Evolutionary conservation across 92 coral and sea anemone species (phyloP), one percentile per base, ranked within the genome.

Genomic region (Virgularia gustaviana): DNA sequence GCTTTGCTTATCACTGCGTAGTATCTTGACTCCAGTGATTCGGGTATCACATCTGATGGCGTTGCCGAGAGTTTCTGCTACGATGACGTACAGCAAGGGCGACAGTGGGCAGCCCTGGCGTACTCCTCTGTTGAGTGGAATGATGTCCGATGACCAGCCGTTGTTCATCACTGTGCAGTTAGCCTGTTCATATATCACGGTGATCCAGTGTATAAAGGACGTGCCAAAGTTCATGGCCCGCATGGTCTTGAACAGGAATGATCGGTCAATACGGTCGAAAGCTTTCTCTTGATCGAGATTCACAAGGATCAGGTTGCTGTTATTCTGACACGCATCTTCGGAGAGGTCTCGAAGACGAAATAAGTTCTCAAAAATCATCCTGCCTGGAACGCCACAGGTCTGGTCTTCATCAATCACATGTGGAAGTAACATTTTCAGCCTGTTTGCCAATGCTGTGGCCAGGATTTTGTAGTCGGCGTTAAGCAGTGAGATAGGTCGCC

Each of bases 221-320:
- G 63, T 77, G 24, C 71, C 83, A 8, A 68, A 78, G 25, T 70
- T 58, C 16, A 78, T 24, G 8, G 0, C 39, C 7, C 7, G 2
- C 4, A 78, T 22, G 16, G 49, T 60, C 0, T 29, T 31, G 5
- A 42, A 51, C 0, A 68, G 52, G 59, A 68, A 78, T 1, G 3
- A 1, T 15, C 54, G 62, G 28, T 78, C 36, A 9, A 78, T 78
- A 0, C 71, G 25, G 23, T 78, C 72, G 25, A 78, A 78, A 15
- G 83, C 78, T 54, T 78, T 78, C 23, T 78, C 82, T 10, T 78
- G 71, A 34, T 78, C 77, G 0, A 78, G 31, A 8, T 32, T 70
- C 0, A 78, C 24, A 0, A 78, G 32, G 0, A 49, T 65, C 2
- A 43, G 49, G 22, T 63, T 39, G 1, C 11, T 32, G 4, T 27